Evolutionary conservation across 2,888 invertebrate species (phyloP), one percentile per base, ranked within the genome.

Genomic region (Strigamia maritima): DNA sequence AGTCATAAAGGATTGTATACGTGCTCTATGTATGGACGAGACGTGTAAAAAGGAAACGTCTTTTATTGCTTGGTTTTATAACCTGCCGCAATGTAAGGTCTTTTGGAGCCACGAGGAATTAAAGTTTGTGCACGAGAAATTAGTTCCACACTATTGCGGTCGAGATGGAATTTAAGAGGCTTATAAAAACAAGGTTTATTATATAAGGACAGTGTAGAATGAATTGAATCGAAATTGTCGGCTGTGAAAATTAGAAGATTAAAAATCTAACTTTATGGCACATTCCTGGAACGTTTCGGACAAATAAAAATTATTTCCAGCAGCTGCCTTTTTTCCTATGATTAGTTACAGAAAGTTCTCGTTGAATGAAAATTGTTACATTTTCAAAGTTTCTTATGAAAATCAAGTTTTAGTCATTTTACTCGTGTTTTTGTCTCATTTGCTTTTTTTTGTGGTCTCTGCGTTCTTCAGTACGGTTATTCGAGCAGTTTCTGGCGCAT

Each of bases 1-100:
- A 70, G 70, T 70, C 70, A 70, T 70, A 70, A 70, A 70, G 70
- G 28, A 70, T 70, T 70, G 70, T 70, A 70, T 70, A 70, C 70
- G 70, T 70, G 70, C 70, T 70, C 28, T 28, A 70, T 28, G 70
- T 70, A 70, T 70, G 28, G 70, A 70, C 70, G 70, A 28, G 70
- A 70, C 28, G 70, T 70, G 70, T 70, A 70, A 70, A 70, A 70
- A 35, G 35, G 70, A 28, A 70, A 70, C 70, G 70, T 70, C 70
- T 70, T 70, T 70, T 70, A 70, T 70, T 70, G 28, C 70, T 70
- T 14, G 70, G 70, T 70, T 70, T 70, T 70, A 70, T 70, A 70
- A 70, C 70, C 70, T 54, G 28, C 70, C 70, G 28, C 70, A 28
- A 65, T 70, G 70, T 70, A 70, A 70, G 70, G 70, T 70, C 70